Evolutionary conservation across 2,888 invertebrate genomes (phyloP).

Genomic region (Xanthia togata): DNA sequence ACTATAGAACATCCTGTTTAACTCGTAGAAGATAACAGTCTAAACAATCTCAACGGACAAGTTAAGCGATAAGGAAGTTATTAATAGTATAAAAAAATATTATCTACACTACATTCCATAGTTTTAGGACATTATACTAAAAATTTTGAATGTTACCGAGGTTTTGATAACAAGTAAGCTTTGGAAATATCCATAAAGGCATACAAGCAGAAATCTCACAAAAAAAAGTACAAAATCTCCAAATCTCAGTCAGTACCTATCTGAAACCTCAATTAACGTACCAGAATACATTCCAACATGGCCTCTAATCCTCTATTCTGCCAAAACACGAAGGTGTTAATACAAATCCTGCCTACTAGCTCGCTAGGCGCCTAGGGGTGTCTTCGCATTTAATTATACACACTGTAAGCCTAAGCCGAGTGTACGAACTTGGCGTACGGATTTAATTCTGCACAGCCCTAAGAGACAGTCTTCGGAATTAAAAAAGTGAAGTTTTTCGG

Average conservation of each 20-base stretch:
- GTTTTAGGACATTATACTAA: background rate
- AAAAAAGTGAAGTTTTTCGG: constrained; percentile 23
- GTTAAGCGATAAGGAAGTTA: constrained; percentile 1
- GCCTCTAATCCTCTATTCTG: constrained; percentile 50
- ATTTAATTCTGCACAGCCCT: constrained; percentile 50
- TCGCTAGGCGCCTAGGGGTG: constrained; percentile 57
- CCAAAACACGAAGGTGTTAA: constrained; percentile 61
- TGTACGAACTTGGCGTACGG: constrained; percentile 53
- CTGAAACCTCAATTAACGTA: constrained; percentile 37
- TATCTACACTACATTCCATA: background rate
- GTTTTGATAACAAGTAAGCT: background rate
- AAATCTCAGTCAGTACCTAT: constrained; percentile 6
- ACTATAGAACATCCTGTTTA: constrained; percentile 1
- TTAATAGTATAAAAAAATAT: background rate
- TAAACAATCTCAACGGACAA: background rate
- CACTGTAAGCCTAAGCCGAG: constrained; percentile 54
- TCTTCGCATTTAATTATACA: constrained; percentile 66
- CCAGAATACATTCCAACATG: constrained; percentile 38
- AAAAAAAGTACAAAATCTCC: constrained; percentile 1
- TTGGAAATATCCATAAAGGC: background rate
- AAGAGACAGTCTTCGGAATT: constrained; percentile 27
- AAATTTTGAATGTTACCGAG: background rate
- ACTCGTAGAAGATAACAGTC: background rate
- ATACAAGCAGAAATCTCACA: background rate
- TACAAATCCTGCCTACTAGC: constrained; percentile 46